Conservation (phyloP, 2,888 invertebrate species). For the Drosophila macrospina region DNA sequence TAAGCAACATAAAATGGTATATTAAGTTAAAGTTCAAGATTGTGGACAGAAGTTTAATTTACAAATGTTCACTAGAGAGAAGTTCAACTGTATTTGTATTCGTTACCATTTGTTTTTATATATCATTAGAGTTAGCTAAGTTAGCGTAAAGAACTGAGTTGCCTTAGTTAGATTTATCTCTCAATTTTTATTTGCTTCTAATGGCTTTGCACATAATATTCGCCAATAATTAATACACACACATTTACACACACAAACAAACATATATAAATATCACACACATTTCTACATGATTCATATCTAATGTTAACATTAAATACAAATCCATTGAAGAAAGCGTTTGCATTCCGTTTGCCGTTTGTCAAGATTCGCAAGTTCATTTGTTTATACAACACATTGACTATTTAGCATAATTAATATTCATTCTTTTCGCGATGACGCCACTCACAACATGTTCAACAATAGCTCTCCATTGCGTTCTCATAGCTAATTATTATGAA, state of each 20-base stretch:
- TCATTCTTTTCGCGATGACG: conserved; percentile 27
- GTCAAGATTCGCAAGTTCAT: conserved; percentile 16
- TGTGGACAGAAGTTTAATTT: no score
- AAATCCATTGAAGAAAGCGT: conserved; percentile 16
- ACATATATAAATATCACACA: neutral
- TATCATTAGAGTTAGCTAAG: neutral
- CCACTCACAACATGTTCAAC: conserved; percentile 30
- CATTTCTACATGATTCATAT: conserved; percentile 16
- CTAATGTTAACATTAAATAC: conserved; percentile 5
- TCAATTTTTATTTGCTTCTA: neutral
- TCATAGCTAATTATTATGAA: conserved; percentile 48
- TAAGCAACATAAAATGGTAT: no score
- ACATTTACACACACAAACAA: neutral
- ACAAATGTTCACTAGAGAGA: neutral
- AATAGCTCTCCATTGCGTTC: conserved; percentile 32
- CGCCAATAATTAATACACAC: neutral
- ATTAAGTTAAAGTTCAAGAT: no score
- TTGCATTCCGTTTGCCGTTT: conserved; percentile 36
- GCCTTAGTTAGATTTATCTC: no score
- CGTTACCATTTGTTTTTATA: neutral
- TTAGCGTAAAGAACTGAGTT: neutral
- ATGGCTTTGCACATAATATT: neutral
- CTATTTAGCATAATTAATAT: conserved; percentile 19
- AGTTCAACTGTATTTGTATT: neutral
- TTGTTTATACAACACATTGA: conserved; percentile 20